Base-by-base conservation (phyloP, 2,797 vertebrate species). In the Rhinoraja longicauda region DNA sequence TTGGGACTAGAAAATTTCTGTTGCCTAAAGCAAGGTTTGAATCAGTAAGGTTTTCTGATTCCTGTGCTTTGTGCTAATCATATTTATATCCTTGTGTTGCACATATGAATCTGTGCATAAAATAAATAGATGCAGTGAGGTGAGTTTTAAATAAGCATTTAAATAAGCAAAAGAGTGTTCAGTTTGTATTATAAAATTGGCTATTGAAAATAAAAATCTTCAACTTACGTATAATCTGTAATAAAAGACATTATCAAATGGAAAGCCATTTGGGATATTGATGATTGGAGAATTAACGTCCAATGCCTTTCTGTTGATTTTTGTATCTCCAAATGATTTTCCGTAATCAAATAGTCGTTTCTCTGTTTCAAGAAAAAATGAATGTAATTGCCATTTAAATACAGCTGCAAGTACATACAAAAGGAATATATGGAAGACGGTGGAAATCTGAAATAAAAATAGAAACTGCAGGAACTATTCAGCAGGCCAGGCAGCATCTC, bases 181-280 rank as follows among this genome's bases (percentile, higher is more conserved):
- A 62, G 53, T 26, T 64, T 36, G 1, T 21, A 67, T 19, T 67
- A n/a, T 36, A 82, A 93, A 53, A 67, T n/a, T 82, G 45, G 39
- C n/a, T 8, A 9, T 93, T 67, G 17, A 82, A 21, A 93, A 70
- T 59, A 36, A 82, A 93, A 67, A 17, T 17, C 36, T 76, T 72
- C 57, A 73, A 93, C 94, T 84, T 93, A 94, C 94, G 93, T 94
- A 94, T 93, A 94, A 93, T 17, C 75, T 57, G 78, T 32, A 93
- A 78, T 94, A 94, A 93, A 93, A 94, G 45, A 53, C 64, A 64
- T 81, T 45, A 39, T 94, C 94, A 93, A 94, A 94, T 29, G 94
- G 94, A 94, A 94, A 94, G 15, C 93, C 93, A 64, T 36, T 82
- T 21, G 93, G 94, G 92, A 94, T 67, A 39, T 93, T 57, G 64